Evolutionary conservation across 2,888 invertebrate species (phyloP), one percentile per base, ranked within the genome.

Genomic region (Ceraclea dissimilis): DNA sequence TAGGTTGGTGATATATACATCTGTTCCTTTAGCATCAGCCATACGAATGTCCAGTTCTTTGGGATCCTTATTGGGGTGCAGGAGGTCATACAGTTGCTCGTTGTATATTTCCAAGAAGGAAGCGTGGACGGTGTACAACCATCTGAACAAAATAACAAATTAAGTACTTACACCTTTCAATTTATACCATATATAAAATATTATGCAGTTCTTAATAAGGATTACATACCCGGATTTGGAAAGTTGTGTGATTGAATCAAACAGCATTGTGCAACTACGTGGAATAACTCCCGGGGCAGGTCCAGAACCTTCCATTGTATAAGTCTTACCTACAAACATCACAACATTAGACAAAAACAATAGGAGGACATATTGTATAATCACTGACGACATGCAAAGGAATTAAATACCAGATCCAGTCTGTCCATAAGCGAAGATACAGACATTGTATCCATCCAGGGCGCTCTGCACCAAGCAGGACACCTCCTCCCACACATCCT

Each of bases 351-450:
- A 13, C 18, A n/a, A 33, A n/a, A 33, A 17, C 5, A 49, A 2
- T 22, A 49, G 2, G n/a, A 13, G n/a, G 22, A 31, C 4, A 49
- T n/a, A 49, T 20, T 8, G 1, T 8, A 8, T 13, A 51, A 34
- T n/a, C 33, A 2, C 39, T 39, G 10, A 26, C n/a, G n/a, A n/a
- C 39, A 8, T 13, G 2, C 39, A 39, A 5, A 39, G 16, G 13
- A 39, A 8, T 4, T n/a, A 46, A 46, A 20, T 53, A 61, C 61
- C 61, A 49, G 83, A 82, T 4, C 88, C 86, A 1, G 88, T 88
- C 70, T 88, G 88, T 0, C 88, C 88, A 65, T 88, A 88, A 0
- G 88, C 88, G 70, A 88, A 87, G 17, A 88, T 83, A 66, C 88
- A 88, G 13, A 87, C 84, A 66, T 88, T 84, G 66, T 86, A 88